phyloP scores from a whole-genome alignment of 2,797 vertebrate genomes.

The Brachymystax lenok region DNA sequence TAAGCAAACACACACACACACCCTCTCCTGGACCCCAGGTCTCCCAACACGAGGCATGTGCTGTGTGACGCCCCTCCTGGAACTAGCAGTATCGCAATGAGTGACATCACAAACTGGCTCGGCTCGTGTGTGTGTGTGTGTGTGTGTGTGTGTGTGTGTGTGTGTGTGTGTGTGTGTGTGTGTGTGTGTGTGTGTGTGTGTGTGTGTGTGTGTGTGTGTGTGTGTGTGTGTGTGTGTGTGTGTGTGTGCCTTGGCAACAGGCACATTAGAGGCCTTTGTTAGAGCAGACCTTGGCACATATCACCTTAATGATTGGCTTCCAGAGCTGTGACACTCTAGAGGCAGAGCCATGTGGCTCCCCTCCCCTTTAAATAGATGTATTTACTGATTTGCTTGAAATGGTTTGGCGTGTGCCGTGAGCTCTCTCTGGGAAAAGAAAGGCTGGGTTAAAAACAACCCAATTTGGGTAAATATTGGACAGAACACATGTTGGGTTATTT shows the following conservation, averaged over 20 bases:
- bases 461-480: too few relatives aligned
- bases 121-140: too few relatives aligned
- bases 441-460: too few relatives aligned
- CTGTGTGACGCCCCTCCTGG: conserved; percentile 30
- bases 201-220: too few relatives aligned
- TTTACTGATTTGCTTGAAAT: conserved; percentile 54
- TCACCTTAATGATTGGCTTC: conserved; percentile 72
- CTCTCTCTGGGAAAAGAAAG: conserved; percentile 3
- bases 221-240: too few relatives aligned
- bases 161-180: conserved; percentile 9
- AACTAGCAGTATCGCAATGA: conserved; percentile 52
- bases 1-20: too few relatives aligned
- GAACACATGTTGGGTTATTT: too few relatives aligned
- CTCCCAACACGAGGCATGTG: conserved; percentile 20
- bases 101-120: conserved; percentile 45
- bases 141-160: conserved; percentile 9
- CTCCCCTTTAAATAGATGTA: conserved; percentile 47
- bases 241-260: conserved; percentile 57
- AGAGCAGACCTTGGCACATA: conserved; percentile 71
- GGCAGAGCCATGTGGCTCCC: conserved; percentile 12
- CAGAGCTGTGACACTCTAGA: conserved; percentile 57
- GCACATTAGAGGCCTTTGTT: conserved; percentile 53
- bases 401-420: conserved; percentile 33
- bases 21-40: conserved; percentile 7
- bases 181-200: too few relatives aligned